A percentile compares a stretch with the other conserved stretches of the same genome.
phyloP scores from a whole-genome alignment of 2,797 vertebrate genomes.

The Hoplostethus mediterraneus region DNA sequence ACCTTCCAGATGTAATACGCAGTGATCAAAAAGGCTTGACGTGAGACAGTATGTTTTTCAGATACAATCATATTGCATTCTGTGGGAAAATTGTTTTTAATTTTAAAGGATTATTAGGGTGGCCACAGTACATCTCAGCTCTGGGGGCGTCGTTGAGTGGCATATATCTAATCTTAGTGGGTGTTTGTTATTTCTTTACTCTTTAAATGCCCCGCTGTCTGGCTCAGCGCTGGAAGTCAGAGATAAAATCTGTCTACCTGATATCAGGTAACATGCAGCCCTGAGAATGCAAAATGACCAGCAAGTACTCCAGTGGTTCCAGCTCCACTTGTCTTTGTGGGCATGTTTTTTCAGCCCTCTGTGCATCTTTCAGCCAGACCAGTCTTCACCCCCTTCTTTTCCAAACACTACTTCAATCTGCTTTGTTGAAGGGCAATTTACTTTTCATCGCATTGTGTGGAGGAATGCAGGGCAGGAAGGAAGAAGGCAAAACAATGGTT shows the following conservation, averaged over 20 bases:
- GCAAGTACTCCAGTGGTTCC: slow-evolving; percentile 40
- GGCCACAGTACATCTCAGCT: slow-evolving; percentile 60
- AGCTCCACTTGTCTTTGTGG: slow-evolving; percentile 42
- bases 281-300: slow-evolving; percentile 78
- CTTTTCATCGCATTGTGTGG: slow-evolving; percentile 84
- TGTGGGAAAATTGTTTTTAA: slow-evolving; percentile 52
- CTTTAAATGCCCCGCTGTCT: slow-evolving; percentile 73
- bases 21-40: slow-evolving; percentile 59
- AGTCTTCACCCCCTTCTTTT: slow-evolving; percentile 76
- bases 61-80: slow-evolving; percentile 58
- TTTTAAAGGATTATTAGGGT: slow-evolving; percentile 73
- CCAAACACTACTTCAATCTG: slow-evolving; percentile 74
- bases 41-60: slow-evolving; percentile 56
- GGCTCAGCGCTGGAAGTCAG: slow-evolving; percentile 59
- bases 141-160: slow-evolving; percentile 60
- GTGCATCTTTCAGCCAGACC: slow-evolving; percentile 73
- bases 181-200: slow-evolving; percentile 77
- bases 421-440: slow-evolving; percentile 86
- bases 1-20: slow-evolving; percentile 55
- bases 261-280: slow-evolving; percentile 81
- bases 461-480: slow-evolving; percentile 87
- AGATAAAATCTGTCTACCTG: slow-evolving; percentile 86
- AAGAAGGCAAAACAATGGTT: slow-evolving; percentile 86
- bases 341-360: slow-evolving; percentile 67
- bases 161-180: slow-evolving; percentile 72